These are phyloP conservation scores for Lepidurus arcticus DNA, from an alignment of 1,140 invertebrate genomes.

Conservation along the genomic window DNA sequence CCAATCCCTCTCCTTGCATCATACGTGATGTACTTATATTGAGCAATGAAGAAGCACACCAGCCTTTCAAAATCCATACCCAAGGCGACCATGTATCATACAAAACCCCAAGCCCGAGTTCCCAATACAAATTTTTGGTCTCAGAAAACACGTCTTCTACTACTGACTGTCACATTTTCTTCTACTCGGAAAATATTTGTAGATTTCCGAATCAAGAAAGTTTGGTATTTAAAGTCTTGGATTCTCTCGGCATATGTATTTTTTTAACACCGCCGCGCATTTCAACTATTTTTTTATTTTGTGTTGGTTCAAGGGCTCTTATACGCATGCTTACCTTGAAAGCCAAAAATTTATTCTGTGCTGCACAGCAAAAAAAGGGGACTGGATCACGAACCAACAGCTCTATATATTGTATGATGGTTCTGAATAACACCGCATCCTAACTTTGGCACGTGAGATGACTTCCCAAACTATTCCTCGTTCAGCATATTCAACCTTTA, in stretches of 20 bases:
- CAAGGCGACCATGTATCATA: not conserved
- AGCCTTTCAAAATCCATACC: not conserved
- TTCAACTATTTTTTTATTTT: not conserved
- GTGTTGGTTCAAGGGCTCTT: not conserved
- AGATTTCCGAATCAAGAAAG: no score
- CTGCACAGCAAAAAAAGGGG: not conserved
- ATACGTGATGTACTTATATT: not conserved
- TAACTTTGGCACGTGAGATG: constrained; percentile 8
- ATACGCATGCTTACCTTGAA: not conserved
- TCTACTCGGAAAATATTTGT: no score
- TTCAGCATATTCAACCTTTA: not conserved
- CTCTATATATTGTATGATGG: not conserved
- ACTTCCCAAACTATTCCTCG: not conserved
- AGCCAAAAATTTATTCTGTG: not conserved
- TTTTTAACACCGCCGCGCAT: not conserved
- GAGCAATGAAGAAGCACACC: not conserved
- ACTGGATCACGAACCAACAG: not conserved
- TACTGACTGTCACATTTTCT: no score
- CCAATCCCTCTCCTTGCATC: not conserved
- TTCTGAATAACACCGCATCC: not conserved
- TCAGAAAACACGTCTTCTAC: no score
- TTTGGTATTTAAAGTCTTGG: no score
- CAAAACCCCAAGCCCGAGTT: no score
- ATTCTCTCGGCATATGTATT: not conserved
- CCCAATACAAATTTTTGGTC: no score